A percentile compares a stretch with the other conserved stretches of the same genome.
phyloP scores from a whole-genome alignment of 2,888 invertebrate species.

The Chelonus formosanus region DNA sequence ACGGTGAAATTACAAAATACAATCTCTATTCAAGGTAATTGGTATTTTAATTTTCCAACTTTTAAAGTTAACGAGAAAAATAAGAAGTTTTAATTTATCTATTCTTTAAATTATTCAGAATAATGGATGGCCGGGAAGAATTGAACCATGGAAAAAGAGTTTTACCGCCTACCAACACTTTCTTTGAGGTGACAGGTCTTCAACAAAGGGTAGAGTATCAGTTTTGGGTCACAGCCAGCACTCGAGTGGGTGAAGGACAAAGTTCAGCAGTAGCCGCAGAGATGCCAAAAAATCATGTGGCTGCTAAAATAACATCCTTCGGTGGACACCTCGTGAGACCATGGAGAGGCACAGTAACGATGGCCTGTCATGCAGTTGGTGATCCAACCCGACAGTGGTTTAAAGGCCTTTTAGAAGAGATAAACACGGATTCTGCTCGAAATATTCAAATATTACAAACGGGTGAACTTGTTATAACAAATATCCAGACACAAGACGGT shows the following conservation, averaged over 20 bases:
- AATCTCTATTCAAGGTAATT: conserved; percentile 73
- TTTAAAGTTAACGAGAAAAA: no score
- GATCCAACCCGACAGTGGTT: conserved; percentile 73
- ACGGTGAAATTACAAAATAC: conserved; percentile 81
- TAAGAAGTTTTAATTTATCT: no score
- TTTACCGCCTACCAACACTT: conserved; percentile 72
- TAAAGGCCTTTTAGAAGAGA: conserved; percentile 68
- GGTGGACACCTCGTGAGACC: conserved; percentile 74
- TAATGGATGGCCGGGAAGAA: conserved; percentile 75
- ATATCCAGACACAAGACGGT: conserved; percentile 72
- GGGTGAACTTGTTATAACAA: conserved; percentile 73
- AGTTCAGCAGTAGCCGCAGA: conserved; percentile 76
- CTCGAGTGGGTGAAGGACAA: conserved; percentile 80
- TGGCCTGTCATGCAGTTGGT: conserved; percentile 75
- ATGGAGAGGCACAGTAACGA: conserved; percentile 73
- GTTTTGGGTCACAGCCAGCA: conserved; percentile 82
- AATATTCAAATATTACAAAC: conserved; percentile 73
- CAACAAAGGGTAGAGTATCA: conserved; percentile 78
- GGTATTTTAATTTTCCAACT: no score
- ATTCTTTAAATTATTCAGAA: conserved; percentile 55
- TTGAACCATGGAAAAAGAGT: conserved; percentile 75
- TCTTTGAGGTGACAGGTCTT: conserved; percentile 74
- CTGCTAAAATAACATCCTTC: conserved; percentile 77
- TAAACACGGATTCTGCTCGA: conserved; percentile 70
- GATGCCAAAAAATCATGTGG: conserved; percentile 73